Evolutionary conservation across 2,888 invertebrate species (phyloP).

Genomic region (Pediacus dermestoides): DNA sequence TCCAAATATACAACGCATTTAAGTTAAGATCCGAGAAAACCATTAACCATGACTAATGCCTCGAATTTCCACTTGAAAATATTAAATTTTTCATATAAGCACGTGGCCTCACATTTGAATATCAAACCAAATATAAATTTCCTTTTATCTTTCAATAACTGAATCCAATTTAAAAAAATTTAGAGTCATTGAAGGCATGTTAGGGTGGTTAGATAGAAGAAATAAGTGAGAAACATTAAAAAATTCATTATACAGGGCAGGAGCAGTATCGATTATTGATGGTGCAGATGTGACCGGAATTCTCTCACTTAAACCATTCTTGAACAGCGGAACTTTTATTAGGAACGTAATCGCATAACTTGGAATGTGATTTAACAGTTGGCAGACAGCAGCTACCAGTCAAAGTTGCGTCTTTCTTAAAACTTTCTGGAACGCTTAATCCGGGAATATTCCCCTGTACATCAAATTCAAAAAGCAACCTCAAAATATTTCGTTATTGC

Average conservation of each 20-base stretch:
- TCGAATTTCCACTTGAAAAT: no score
- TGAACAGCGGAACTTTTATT: conserved; percentile 38
- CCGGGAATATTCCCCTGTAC: background rate
- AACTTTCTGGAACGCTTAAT: conserved; percentile 2
- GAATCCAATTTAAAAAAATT: no score
- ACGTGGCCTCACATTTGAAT: no score
- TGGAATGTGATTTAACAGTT: conserved; percentile 40
- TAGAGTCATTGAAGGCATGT: no score
- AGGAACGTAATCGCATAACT: conserved; percentile 41
- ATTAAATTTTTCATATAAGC: no score
- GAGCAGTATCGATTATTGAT: conserved; percentile 39
- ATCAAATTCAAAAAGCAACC: no score
- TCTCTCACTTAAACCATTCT: conserved; percentile 35
- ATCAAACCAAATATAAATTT: no score
- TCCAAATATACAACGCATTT: no score
- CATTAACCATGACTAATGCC: no score
- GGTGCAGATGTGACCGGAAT: conserved; percentile 42
- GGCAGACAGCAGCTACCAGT: conserved; percentile 17
- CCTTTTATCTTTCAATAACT: no score
- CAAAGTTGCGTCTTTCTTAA: conserved; percentile 4
- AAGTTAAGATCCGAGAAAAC: no score
- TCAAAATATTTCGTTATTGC: no score
- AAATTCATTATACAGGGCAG: conserved; percentile 34
- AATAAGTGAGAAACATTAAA: conserved; percentile 31
- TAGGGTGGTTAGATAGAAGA: conserved; percentile 23